Evolutionary conservation across 2,113 vertebrate species (phyloP), one percentile per base, ranked within the genome.

Genomic region (Isurus oxyrinchus): DNA sequence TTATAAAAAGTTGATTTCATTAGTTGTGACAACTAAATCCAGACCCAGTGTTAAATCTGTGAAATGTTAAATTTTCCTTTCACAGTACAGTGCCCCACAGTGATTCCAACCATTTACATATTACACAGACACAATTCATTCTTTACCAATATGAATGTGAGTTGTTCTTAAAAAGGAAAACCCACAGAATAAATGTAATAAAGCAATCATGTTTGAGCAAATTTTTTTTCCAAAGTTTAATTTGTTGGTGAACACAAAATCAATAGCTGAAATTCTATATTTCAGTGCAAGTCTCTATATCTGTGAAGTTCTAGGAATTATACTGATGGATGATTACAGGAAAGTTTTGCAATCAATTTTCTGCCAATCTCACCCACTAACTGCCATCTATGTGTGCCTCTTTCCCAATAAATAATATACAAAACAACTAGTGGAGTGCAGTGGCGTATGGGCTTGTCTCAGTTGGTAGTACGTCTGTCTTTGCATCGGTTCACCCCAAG

Each of bases 11-110:
- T 72, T 72, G 67, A 95, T 95, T 95, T 72, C 44, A 95, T 72
- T 95, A 76, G 21, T 11, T 72, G 94, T 72, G 94, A 72, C 94
- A 95, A 49, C 66, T 95, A 55, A 72, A 76, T 6, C 67, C 66
- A 72, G 94, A 95, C 3, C 94, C 63, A 13, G 67, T 95, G 94
- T 95, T 35, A 72, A 76, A 72, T 95, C 93, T 40, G n/a, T 67
- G 63, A 94, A 63, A 67, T 94, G 59, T 94, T 94, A 94, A 94
- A 94, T 94, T 94, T 66, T 23, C 59, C 40, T 94, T 94, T 66
- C 93, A 23, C 63, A 23, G n/a, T 94, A 40, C 59, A 94, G 44
- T 94, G 93, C 59, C 61, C n/a, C 35, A 66, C 61, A 94, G 93
- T 63, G 57, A 66, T 94, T 94, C 67, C 63, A 44, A 63, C 61